Evolutionary conservation across 2,113 vertebrate genomes (phyloP).

Genomic region (Catagonus wagneri): DNA sequence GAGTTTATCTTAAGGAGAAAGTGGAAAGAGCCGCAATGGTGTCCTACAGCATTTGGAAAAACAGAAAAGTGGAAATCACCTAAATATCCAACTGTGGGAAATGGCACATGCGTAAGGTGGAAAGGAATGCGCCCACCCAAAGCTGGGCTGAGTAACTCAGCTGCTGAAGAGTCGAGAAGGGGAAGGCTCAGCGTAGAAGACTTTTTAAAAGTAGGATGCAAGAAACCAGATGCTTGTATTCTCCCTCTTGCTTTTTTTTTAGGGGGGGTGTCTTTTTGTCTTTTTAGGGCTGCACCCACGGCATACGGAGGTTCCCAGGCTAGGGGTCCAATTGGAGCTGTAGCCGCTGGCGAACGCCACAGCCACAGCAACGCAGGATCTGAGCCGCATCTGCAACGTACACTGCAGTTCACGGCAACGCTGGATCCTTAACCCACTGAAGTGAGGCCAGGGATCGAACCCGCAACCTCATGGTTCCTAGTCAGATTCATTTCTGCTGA

Average conservation of each 20-base stretch:
- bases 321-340: too few relatives aligned
- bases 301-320: too few relatives aligned
- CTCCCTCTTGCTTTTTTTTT: neutral
- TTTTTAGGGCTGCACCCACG: too few relatives aligned
- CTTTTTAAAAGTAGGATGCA: neutral
- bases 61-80: conserved; percentile 30
- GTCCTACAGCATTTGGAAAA: conserved; percentile 28
- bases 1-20: conserved; percentile 19
- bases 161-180: neutral
- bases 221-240: neutral
- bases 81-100: neutral
- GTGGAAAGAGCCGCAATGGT: neutral
- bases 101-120: neutral
- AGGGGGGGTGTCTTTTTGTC: too few relatives aligned
- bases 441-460: too few relatives aligned
- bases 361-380: too few relatives aligned
- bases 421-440: too few relatives aligned
- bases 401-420: too few relatives aligned
- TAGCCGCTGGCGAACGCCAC: too few relatives aligned
- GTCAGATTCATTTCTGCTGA: too few relatives aligned
- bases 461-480: too few relatives aligned
- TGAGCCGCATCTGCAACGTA: too few relatives aligned
- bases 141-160: neutral
- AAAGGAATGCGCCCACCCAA: neutral
- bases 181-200: neutral